Evolutionary conservation across 2,888 invertebrate genomes (phyloP).

Genomic region (Leistus spinibarbis): DNA sequence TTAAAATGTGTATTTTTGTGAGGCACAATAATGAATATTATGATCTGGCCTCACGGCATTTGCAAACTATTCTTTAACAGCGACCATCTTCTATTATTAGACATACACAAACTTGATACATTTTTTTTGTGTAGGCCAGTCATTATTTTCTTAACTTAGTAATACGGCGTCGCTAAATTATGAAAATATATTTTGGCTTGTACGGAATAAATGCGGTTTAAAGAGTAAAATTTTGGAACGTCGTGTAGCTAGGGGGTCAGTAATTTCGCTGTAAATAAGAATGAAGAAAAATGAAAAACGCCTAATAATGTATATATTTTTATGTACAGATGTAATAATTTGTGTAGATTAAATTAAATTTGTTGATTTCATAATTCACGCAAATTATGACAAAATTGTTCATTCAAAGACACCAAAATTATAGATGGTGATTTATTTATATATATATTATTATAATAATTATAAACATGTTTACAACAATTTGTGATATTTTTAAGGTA

Average conservation of each 20-base stretch:
- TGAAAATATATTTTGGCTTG: too few relatives aligned
- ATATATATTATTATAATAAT: background rate
- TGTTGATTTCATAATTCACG: background rate
- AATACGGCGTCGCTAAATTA: too few relatives aligned
- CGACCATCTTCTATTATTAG: too few relatives aligned
- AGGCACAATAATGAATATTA: background rate
- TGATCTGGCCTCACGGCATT: too few relatives aligned
- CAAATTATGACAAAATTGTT: background rate
- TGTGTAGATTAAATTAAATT: background rate
- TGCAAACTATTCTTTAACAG: too few relatives aligned
- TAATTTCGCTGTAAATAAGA: background rate
- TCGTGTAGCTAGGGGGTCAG: background rate
- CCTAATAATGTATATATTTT: background rate
- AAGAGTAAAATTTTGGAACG: background rate
- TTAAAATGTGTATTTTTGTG: background rate
- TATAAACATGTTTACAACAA: slow-evolving; percentile 25
- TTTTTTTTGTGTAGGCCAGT: too few relatives aligned
- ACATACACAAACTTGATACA: too few relatives aligned
- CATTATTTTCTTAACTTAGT: too few relatives aligned
- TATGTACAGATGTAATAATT: background rate
- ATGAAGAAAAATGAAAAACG: background rate
- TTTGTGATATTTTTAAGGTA: slow-evolving; percentile 40
- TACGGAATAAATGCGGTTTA: background rate
- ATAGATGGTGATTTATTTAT: background rate
- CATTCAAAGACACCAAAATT: background rate